Percentiles rank a stretch among this genome's conserved stretches.
Evolutionary conservation across 2,888 invertebrate genomes (phyloP).

Genomic region (Protophormia terraenovae): DNA sequence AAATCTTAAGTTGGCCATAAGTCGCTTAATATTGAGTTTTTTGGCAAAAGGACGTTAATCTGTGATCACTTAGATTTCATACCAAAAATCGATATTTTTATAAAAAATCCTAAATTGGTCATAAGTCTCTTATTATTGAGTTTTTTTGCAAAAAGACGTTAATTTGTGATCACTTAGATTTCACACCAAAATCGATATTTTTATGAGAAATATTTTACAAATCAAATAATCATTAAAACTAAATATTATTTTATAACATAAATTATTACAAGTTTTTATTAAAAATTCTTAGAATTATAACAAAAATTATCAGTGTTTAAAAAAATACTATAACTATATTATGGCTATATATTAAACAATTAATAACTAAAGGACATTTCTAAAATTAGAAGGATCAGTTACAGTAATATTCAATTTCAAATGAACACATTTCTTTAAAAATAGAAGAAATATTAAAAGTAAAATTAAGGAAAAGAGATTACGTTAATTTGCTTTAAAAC

Average conservation of each 20-base stretch:
- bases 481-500: conserved; percentile 66
- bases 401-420: conserved; percentile 3
- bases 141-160: no score
- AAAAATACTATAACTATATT: neutral
- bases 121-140: no score
- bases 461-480: conserved; percentile 7
- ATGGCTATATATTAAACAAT: neutral
- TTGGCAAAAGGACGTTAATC: no score
- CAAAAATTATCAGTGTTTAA: neutral
- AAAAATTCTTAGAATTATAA: neutral
- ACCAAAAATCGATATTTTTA: no score
- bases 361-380: conserved; percentile 26
- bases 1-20: no score
- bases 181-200: no score
- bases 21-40: no score
- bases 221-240: no score
- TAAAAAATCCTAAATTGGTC: no score
- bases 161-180: no score
- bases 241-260: neutral
- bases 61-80: no score
- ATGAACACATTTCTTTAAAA: conserved; percentile 44
- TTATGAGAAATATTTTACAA: no score
- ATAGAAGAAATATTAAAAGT: neutral
- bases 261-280: neutral
- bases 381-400: neutral